These are phyloP conservation scores for Acarapis woodi DNA, from an alignment of 1,140 invertebrate genomes.

Conservation along the genomic window DNA sequence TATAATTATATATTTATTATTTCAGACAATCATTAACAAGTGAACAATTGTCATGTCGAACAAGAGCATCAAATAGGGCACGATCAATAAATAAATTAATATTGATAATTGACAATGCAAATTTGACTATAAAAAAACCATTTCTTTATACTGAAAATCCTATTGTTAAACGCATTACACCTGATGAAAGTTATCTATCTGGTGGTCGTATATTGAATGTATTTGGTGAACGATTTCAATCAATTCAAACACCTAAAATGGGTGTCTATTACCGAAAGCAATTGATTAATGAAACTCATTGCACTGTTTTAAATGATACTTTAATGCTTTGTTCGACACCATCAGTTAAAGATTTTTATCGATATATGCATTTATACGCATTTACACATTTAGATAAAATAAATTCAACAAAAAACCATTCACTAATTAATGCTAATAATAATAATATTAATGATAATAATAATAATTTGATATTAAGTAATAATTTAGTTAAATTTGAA, in stretches of 20 bases:
- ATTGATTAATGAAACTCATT: constrained; percentile 23
- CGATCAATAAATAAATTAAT: too few species aligned
- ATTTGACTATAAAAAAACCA: constrained; percentile 33
- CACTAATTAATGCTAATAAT: too few species aligned
- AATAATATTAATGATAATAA: too few species aligned
- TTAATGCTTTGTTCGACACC: constrained; percentile 88
- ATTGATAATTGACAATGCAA: constrained; percentile 52
- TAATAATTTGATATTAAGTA: too few species aligned
- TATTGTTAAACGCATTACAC: constrained; percentile 27
- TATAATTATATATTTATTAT: too few species aligned
- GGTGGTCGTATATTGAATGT: constrained; percentile 77
- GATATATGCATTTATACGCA: too few species aligned
- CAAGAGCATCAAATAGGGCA: too few species aligned
- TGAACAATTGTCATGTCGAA: too few species aligned
- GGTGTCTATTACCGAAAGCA: constrained; percentile 36
- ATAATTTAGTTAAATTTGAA: too few species aligned
- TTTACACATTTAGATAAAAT: too few species aligned
- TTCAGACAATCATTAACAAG: too few species aligned
- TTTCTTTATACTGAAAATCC: constrained; percentile 75
- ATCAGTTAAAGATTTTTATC: constrained; percentile 30
- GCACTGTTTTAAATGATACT: constrained; percentile 51
- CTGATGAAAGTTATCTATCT: constrained; percentile 24
- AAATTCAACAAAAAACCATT: too few species aligned
- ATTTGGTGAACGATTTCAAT: constrained; percentile 63
- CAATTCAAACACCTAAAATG: constrained; percentile 66